phyloP scores from a whole-genome alignment of 2,113 vertebrate genomes.

The Enhydra lutris region DNA sequence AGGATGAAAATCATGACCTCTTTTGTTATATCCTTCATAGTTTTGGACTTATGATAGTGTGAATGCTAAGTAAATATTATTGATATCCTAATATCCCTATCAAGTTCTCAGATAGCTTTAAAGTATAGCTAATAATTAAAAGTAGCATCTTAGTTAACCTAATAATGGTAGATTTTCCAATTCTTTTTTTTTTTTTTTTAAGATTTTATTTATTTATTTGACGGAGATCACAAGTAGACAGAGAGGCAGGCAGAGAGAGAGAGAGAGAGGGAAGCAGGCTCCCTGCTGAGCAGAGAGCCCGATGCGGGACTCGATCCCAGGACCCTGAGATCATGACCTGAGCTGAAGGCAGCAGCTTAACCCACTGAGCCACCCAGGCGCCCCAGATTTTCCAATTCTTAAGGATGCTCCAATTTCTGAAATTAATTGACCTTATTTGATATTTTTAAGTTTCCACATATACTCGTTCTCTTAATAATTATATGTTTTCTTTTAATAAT shows the following conservation, averaged over 20 bases:
- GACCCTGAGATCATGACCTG: no score
- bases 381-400: not conserved
- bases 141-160: not conserved
- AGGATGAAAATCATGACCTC: not conserved
- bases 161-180: not conserved
- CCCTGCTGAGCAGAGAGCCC: no score
- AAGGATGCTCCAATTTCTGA: not conserved
- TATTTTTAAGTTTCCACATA: not conserved
- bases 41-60: not conserved
- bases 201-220: no score
- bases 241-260: no score
- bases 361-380: no score
- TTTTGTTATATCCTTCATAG: not conserved
- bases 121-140: not conserved
- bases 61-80: constrained; percentile 8
- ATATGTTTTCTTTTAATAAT: not conserved
- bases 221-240: no score
- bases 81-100: not conserved
- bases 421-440: not conserved
- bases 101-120: not conserved
- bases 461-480: not conserved
- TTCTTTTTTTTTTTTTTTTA: no score
- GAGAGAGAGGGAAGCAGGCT: no score
- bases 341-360: no score
- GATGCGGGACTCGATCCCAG: no score